Percentiles rank a stretch among this genome's conserved stretches.
These are phyloP conservation scores for Notamacropus eugenii DNA, from an alignment of 2,797 vertebrate species.

Conservation along the genomic window DNA sequence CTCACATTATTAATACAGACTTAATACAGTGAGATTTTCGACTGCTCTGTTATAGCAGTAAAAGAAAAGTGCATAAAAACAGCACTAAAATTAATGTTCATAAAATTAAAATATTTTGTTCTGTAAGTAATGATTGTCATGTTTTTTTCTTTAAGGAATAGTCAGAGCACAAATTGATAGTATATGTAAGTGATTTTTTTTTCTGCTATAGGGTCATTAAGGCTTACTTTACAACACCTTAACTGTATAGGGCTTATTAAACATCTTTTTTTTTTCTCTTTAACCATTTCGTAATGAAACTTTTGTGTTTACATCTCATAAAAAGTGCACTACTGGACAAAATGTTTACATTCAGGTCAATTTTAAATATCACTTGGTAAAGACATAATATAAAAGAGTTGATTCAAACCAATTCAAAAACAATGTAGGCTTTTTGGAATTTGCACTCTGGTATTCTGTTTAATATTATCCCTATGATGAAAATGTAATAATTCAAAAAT, in stretches of 20 bases:
- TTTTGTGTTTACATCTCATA: slow-evolving; percentile 72
- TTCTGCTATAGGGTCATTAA: slow-evolving; percentile 46
- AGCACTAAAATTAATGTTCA: slow-evolving; percentile 42
- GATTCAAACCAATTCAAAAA: slow-evolving; percentile 65
- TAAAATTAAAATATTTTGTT: slow-evolving; percentile 60
- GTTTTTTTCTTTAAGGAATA: slow-evolving; percentile 50
- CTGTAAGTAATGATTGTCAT: slow-evolving; percentile 45
- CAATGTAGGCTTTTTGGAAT: slow-evolving; percentile 29
- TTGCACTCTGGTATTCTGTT: slow-evolving; percentile 55
- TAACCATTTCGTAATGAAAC: slow-evolving; percentile 65
- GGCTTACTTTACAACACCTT: slow-evolving; percentile 30
- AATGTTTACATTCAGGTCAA: slow-evolving; percentile 69
- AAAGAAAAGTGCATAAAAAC: slow-evolving; percentile 21
- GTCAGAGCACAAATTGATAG: slow-evolving; percentile 60
- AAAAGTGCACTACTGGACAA: slow-evolving; percentile 48
- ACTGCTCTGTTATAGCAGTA: slow-evolving; percentile 13
- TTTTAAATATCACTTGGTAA: slow-evolving; percentile 49
- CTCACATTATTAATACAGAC: neutral
- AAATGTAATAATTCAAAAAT: slow-evolving; percentile 47
- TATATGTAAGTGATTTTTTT: slow-evolving; percentile 12
- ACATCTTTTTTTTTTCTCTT: neutral
- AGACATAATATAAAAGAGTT: slow-evolving; percentile 55
- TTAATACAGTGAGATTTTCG: neutral
- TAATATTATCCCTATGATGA: slow-evolving; percentile 36
- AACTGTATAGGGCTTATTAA: slow-evolving; percentile 16